These are phyloP conservation scores for Tipula confusa DNA, from an alignment of 2,888 invertebrate genomes.

Conservation along the genomic window DNA sequence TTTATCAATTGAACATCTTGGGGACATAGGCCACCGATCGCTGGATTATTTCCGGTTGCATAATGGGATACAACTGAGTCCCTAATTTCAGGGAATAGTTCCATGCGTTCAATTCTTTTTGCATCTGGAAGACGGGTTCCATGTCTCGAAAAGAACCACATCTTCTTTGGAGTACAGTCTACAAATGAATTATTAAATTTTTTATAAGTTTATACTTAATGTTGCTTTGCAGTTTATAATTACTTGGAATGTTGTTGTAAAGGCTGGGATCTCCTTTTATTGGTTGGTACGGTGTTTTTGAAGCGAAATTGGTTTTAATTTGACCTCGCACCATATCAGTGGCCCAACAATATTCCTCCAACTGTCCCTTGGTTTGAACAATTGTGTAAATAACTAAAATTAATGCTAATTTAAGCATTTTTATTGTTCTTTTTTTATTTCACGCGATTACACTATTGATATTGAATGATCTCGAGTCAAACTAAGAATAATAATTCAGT, in stretches of 20 bases:
- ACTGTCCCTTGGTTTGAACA: background rate
- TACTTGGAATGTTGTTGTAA: background rate
- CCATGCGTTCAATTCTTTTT: conserved; percentile 54
- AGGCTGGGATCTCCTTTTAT: conserved; percentile 48
- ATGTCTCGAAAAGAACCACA: conserved; percentile 68
- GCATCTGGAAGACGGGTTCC: conserved; percentile 64
- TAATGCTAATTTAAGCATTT: background rate
- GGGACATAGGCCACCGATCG: conserved; percentile 58
- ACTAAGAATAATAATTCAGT: background rate
- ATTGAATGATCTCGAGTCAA: background rate
- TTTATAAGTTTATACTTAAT: too few relatives aligned
- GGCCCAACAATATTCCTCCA: background rate
- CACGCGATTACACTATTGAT: background rate
- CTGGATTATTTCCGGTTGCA: conserved; percentile 51
- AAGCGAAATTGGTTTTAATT: conserved; percentile 55
- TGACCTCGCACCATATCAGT: conserved; percentile 43
- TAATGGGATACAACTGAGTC: conserved; percentile 64
- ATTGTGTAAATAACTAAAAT: background rate
- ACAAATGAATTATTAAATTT: background rate
- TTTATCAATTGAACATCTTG: conserved; percentile 63
- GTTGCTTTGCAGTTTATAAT: background rate
- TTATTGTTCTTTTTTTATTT: background rate
- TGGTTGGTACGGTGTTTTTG: conserved; percentile 73
- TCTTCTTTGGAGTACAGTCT: conserved; percentile 61
- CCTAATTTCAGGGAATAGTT: conserved; percentile 50